phyloP scores from a whole-genome alignment of 1,140 invertebrate genomes.

The Platyscapa corneri region DNA sequence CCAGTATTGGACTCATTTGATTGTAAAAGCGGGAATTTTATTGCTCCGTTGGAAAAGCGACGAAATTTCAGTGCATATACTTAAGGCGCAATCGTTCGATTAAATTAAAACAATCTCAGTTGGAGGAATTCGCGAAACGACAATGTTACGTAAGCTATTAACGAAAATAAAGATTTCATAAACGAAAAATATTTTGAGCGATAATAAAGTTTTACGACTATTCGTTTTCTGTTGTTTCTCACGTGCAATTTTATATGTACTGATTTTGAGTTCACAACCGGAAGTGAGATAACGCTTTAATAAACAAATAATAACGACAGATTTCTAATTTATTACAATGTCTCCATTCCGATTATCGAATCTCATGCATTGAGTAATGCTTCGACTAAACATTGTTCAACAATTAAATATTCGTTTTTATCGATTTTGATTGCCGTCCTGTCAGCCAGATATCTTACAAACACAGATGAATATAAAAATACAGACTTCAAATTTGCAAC shows the following conservation, averaged over 20 bases:
- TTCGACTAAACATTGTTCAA: conserved; percentile 45
- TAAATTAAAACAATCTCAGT: not conserved
- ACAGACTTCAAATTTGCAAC: not conserved
- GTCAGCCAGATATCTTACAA: not conserved
- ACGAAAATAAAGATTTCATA: not conserved
- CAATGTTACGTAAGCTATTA: not conserved
- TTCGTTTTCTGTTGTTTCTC: not conserved
- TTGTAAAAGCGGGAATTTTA: not conserved
- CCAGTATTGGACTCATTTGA: not conserved
- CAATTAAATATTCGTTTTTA: not conserved
- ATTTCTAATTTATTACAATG: conserved; percentile 5
- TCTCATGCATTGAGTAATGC: conserved; percentile 76
- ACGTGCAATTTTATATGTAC: conserved; percentile 3
- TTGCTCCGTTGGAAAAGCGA: not conserved
- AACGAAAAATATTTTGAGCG: not conserved
- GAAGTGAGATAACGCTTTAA: conserved; percentile 41
- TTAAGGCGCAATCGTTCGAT: not conserved
- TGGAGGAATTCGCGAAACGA: not conserved
- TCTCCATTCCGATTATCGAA: conserved; percentile 64
- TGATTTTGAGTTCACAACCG: conserved; percentile 5
- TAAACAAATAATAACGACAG: conserved; percentile 26
- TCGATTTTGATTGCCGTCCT: not conserved
- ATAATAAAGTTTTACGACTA: conserved; percentile 30
- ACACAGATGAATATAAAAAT: not conserved
- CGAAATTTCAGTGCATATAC: not conserved